Evolutionary conservation across 2,113 vertebrate genomes (phyloP).

Genomic region (Glaucomys volans): DNA sequence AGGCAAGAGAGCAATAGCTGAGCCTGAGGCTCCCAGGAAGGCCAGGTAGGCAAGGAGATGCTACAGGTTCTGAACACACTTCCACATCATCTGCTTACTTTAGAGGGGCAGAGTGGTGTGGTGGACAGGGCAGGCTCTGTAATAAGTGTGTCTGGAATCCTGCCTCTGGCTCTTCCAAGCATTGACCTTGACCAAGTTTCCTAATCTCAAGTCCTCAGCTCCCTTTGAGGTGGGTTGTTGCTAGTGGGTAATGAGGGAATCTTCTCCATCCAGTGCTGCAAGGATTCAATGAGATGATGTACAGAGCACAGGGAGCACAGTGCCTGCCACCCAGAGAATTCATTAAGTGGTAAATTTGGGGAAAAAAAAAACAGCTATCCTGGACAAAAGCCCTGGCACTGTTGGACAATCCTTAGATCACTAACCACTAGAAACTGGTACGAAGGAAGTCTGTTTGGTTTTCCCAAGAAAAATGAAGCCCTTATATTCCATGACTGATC

Average conservation of each 20-base stretch:
- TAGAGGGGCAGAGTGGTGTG: neutral
- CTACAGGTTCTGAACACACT: accelerated
- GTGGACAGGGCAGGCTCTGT: neutral
- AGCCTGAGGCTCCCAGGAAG: neutral
- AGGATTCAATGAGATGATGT: neutral
- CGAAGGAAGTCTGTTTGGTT: neutral
- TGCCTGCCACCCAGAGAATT: neutral
- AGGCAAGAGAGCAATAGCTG: neutral
- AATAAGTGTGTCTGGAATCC: neutral
- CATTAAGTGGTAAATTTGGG: neutral
- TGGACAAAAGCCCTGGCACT: neutral
- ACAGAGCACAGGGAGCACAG: neutral
- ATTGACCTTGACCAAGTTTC: neutral
- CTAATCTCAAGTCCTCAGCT: neutral
- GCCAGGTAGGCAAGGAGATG: too few relatives aligned
- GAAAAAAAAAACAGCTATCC: neutral
- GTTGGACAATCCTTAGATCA: neutral
- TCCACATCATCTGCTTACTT: accelerated
- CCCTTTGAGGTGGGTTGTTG: neutral
- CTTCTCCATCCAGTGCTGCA: too few relatives aligned
- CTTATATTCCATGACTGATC: neutral
- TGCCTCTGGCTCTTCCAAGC: neutral
- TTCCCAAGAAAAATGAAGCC: neutral
- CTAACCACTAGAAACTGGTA: neutral
- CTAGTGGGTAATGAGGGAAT: neutral